Evolutionary conservation across 2,888 invertebrate species (phyloP).

Genomic region (Amiota mariae): DNA sequence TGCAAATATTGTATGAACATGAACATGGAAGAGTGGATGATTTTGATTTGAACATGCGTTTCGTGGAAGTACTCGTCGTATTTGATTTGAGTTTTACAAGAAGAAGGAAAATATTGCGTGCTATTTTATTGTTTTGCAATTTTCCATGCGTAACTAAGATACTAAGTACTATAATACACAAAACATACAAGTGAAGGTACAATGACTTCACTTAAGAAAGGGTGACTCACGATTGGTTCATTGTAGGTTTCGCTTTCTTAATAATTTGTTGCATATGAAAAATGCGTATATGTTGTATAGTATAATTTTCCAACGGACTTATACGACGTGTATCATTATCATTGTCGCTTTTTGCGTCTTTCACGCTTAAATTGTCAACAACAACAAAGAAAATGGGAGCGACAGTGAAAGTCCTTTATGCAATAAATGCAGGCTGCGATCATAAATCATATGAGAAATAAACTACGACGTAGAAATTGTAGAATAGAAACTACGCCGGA

Average conservation of each 20-base stretch:
- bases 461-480: slow-evolving; percentile 53
- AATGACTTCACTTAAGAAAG: background rate
- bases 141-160: slow-evolving; percentile 17
- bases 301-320: slow-evolving; percentile 14
- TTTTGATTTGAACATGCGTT: background rate
- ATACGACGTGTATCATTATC: background rate
- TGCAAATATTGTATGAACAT: background rate
- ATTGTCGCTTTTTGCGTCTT: background rate
- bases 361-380: slow-evolving; percentile 18
- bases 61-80: too few species aligned
- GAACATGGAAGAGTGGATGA: slow-evolving; percentile 1
- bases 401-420: slow-evolving; percentile 41
- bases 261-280: background rate
- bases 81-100: too few species aligned
- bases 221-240: background rate
- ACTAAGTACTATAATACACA: too few species aligned
- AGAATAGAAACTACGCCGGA: slow-evolving; percentile 1
- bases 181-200: too few species aligned
- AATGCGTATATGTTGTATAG: slow-evolving; percentile 11
- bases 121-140: slow-evolving; percentile 14
- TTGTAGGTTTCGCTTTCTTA: background rate
- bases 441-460: slow-evolving; percentile 63
- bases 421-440: slow-evolving; percentile 55
- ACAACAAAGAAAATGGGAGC: background rate
- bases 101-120: background rate